These are phyloP conservation scores for Zaprionus obscuricornis DNA, from an alignment of 2,888 invertebrate species.

Conservation along the genomic window DNA sequence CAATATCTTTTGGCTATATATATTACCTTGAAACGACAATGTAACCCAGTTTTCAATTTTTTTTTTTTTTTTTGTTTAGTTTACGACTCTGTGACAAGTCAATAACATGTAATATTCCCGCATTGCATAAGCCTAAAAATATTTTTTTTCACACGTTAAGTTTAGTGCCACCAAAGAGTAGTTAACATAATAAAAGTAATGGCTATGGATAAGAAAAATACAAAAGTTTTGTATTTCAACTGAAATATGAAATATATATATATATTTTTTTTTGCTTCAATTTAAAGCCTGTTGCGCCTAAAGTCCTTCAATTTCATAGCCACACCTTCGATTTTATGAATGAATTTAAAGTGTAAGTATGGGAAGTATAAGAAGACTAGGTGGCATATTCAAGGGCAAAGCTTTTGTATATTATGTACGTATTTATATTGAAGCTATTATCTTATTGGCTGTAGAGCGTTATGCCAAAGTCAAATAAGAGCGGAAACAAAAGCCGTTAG, in stretches of 20 bases:
- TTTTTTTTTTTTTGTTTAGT: constrained; percentile 40
- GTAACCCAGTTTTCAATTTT: constrained; percentile 57
- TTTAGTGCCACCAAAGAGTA: constrained; percentile 23
- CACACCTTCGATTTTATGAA: constrained; percentile 47
- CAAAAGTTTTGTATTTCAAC: too few species aligned
- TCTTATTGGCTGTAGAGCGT: constrained; percentile 13
- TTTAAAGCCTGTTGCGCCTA: too few species aligned
- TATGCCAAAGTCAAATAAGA: constrained; percentile 15
- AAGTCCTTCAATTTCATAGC: constrained; percentile 19
- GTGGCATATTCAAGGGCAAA: too few species aligned
- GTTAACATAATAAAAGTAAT: too few species aligned
- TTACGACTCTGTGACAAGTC: constrained; percentile 59
- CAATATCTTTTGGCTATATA: constrained; percentile 8
- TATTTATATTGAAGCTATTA: constrained; percentile 28
- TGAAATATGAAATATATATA: too few species aligned
- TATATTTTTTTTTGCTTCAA: too few species aligned
- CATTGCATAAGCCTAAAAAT: constrained; percentile 46
- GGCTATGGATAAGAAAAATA: constrained; percentile 6
- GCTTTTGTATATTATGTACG: not conserved
- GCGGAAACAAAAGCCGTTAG: constrained; percentile 19
- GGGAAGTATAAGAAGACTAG: too few species aligned
- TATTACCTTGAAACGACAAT: constrained; percentile 36
- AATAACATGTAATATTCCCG: constrained; percentile 63
- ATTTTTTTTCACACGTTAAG: constrained; percentile 57
- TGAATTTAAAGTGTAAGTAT: too few species aligned